Base-by-base conservation (phyloP, 2,113 vertebrate genomes). In the Rhegmatorhina hoffmannsi region DNA sequence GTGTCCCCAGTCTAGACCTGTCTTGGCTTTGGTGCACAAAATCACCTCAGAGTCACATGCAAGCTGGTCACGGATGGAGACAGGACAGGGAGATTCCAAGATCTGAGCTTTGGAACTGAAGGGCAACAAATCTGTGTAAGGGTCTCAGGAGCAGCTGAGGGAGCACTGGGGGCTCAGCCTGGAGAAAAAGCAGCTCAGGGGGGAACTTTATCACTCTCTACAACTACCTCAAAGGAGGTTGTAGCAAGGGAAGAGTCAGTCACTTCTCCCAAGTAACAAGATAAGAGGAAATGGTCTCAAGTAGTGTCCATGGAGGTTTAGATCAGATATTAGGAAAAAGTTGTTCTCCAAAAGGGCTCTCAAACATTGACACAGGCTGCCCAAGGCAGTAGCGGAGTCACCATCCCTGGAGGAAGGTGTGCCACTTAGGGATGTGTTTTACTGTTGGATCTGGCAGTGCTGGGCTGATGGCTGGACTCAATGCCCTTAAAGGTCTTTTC, bases 221-320 rank as follows among this genome's bases (percentile, higher is more conserved):
- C 50, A 73, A 17, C 29, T 55, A 7, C 36, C 29, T 26, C 23
- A 43, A 24, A 43, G 28, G 50, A 40, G 29, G 11, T 4, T 73
- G 38, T 14, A 43, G 26, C 38, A n/a, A 55, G 36, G 50, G 17
- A 8, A 13, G 36, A 21, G 20, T 40, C 49, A 24, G 29, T 55
- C 24, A 33, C 60, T 40, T 63, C 26, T 63, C 26, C 26, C 52
- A 73, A 19, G 21, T 43, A 31, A 73, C 52, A 73, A 19, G 38
- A 55, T 29, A 43, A 55, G 50, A 73, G 38, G 29, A 55, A 73
- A 55, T 31, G 20, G 34, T 11, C 31, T 33, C 15, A 19, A 13
- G 8, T 11, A 70, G 63, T 9, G 23, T 9, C 72, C 50, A 0
- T 0, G 26, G 18, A 63, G 8, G 15, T 50, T 70, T 36, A 44